These are phyloP conservation scores for Propithecus perrieri DNA, from an alignment of 2,797 vertebrate species.

Conservation along the genomic window DNA sequence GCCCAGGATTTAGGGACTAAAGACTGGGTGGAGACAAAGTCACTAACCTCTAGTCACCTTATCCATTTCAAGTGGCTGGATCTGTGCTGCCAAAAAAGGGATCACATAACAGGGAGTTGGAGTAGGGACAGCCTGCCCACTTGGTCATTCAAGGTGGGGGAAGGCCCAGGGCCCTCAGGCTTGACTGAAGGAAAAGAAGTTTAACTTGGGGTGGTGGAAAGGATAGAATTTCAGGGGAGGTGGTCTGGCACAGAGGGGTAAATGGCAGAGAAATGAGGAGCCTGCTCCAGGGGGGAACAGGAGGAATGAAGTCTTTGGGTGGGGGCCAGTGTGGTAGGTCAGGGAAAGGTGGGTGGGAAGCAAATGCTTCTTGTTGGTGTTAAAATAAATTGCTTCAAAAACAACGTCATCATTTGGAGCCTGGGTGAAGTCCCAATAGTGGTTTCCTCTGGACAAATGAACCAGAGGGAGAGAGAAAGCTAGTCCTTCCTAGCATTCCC, in stretches of 20 bases:
- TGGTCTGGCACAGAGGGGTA: background rate
- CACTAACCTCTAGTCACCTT: background rate
- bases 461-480: background rate
- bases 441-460: slow-evolving; percentile 29
- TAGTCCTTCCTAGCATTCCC: background rate
- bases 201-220: background rate
- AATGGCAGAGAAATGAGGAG: background rate
- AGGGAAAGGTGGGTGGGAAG: background rate
- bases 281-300: background rate
- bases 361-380: background rate
- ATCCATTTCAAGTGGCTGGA: background rate
- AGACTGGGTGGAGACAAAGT: background rate
- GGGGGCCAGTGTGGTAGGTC: background rate
- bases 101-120: background rate
- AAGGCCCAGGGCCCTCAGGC: background rate
- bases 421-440: background rate
- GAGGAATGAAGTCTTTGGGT: background rate
- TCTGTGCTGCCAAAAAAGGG: background rate
- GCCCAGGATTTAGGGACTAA: background rate
- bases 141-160: background rate
- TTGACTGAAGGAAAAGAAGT: slow-evolving; percentile 3
- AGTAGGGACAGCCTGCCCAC: background rate
- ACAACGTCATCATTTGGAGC: background rate
- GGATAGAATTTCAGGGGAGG: background rate
- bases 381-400: slow-evolving; percentile 6